Evolutionary conservation across 2,888 invertebrate species (phyloP).

Genomic region (Odontomyia ornata): DNA sequence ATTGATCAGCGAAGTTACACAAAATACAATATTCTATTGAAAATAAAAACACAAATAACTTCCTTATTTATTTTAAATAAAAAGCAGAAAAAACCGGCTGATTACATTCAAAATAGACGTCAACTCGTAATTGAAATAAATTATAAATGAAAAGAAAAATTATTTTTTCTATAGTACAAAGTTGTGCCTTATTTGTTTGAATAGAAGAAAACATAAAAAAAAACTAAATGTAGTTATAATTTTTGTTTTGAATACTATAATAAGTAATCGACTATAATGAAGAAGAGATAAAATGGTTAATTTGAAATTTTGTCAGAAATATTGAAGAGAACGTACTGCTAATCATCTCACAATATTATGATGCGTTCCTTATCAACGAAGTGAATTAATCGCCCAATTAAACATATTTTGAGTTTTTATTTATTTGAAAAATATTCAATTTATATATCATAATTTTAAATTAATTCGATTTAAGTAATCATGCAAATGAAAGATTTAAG

Average conservation of each 20-base stretch:
- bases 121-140: slow-evolving; percentile 5
- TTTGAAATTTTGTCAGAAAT: slow-evolving; percentile 9
- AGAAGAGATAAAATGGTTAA: background rate
- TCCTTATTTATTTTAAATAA: no score
- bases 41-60: no score
- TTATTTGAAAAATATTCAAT: no score
- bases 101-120: background rate
- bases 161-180: slow-evolving; percentile 53
- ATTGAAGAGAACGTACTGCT: background rate
- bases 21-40: no score
- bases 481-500: no score
- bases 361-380: slow-evolving; percentile 17
- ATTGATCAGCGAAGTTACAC: no score
- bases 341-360: slow-evolving; percentile 10
- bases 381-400: background rate
- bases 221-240: slow-evolving; percentile 32
- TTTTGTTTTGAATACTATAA: slow-evolving; percentile 32
- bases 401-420: no score
- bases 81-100: no score
- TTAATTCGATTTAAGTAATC: no score
- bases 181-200: slow-evolving; percentile 54
- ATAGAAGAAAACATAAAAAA: slow-evolving; percentile 46
- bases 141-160: slow-evolving; percentile 46
- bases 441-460: no score
- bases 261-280: slow-evolving; percentile 7